Base-by-base conservation (phyloP, 1,140 invertebrate genomes). In the Ctenoplectra terminalis region DNA sequence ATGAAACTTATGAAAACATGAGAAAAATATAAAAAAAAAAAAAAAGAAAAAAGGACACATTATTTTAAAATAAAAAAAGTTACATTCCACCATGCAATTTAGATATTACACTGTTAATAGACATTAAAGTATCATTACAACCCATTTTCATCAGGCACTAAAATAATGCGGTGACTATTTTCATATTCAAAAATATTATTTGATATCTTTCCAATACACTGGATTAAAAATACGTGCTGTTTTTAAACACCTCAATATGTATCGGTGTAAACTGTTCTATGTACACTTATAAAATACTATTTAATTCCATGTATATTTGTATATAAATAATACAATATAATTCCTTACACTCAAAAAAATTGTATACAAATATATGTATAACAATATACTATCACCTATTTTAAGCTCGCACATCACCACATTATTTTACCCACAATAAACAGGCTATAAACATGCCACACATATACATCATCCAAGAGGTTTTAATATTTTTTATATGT, bases 341-440 rank as follows among this genome's bases (percentile, higher is more conserved):
- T 60, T 40, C 13, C 17, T 60, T 60, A 34, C 15, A 58, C 26
- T 2, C 15, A 29, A 58, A 60, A 60, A 31, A 31, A 31, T 26
- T 48, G 66, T 61, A 46, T 58, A 29, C 1, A 40, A 40, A 6
- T 54, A 72, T 40, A 46, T 58, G 15, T 17, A 13, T 61, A 75
- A 63, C 31, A 13, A 52, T 72, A 52, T 29, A 58, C 17, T 66
- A 69, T 13, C 17, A n/a, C 1, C 9, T 34, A 64, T 37, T 64
- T n/a, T n/a, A 40, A 70, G 70, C 26, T 80, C 46, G 37, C 15
- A 67, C 26, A 54, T 61, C 54, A 86, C 40, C 52, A 43, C 69
- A 73, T 75, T 40, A 81, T 73, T 67, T 56, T 70, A 83, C 75
- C 75, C 52, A 83, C 50, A 67, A 71, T 46, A 83, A 83, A 87